Percentiles rank a stretch among this genome's conserved stretches.
Evolutionary conservation across 2,888 invertebrate genomes (phyloP).

Genomic region (Hemaris fuciformis): DNA sequence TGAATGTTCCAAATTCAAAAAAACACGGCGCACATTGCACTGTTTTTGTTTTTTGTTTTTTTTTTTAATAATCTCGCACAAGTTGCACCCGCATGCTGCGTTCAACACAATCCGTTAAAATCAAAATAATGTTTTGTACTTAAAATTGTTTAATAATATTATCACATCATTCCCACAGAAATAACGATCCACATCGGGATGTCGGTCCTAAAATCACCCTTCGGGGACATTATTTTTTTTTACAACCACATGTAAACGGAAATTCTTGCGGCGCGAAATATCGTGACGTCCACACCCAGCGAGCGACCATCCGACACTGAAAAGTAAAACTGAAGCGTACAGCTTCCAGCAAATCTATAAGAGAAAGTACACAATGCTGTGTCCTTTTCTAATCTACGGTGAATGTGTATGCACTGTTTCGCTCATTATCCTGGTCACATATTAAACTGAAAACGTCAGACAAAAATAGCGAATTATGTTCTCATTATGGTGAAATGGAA

Average conservation of each 20-base stretch:
- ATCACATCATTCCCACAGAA: not conserved
- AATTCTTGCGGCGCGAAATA: conserved; percentile 28
- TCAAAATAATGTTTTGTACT: not conserved
- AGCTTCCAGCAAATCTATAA: conserved; percentile 77
- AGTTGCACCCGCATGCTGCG: conserved; percentile 18
- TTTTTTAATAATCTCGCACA: conserved; percentile 23
- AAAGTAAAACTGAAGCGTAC: conserved; percentile 34
- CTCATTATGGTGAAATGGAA: conserved; percentile 47
- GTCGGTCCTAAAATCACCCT: conserved; percentile 25
- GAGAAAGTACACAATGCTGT: conserved; percentile 59
- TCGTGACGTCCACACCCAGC: conserved; percentile 19
- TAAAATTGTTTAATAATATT: not conserved
- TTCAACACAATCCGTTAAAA: conserved; percentile 8
- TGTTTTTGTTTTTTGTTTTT: conserved; percentile 26
- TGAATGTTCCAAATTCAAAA: conserved; percentile 28
- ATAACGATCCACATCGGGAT: not conserved
- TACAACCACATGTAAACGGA: conserved; percentile 28
- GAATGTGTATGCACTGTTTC: conserved; percentile 34
- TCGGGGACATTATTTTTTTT: conserved; percentile 29
- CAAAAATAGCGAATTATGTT: conserved; percentile 50
- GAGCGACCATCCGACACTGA: conserved; percentile 29
- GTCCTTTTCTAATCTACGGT: conserved; percentile 41
- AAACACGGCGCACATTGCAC: conserved; percentile 26
- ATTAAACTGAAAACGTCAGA: conserved; percentile 43
- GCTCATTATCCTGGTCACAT: conserved; percentile 55